Conservation (phyloP, 2,888 invertebrate species). For the Latrodectus hesperus region DNA sequence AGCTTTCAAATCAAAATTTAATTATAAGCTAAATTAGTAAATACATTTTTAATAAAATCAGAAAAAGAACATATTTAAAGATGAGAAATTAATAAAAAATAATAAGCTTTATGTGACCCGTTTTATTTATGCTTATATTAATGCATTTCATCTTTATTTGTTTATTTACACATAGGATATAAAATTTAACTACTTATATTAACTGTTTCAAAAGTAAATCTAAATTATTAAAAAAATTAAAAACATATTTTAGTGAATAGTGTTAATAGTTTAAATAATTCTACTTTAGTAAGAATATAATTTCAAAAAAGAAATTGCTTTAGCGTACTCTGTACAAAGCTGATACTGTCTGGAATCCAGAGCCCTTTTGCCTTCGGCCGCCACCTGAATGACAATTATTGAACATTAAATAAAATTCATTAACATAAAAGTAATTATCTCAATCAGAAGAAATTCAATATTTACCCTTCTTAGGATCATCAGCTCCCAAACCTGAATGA, state of each 20-base stretch:
- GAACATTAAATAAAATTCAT: not conserved
- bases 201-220: not conserved
- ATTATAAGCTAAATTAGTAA: no score
- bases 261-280: not conserved
- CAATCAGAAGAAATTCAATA: not conserved
- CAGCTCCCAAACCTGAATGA: slow-evolving; percentile 88
- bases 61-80: no score
- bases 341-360: slow-evolving; percentile 99
- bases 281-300: not conserved
- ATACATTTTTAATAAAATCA: no score
- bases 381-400: slow-evolving; percentile 34
- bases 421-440: not conserved
- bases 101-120: no score
- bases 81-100: no score
- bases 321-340: slow-evolving; percentile 91
- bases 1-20: no score
- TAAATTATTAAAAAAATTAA: not conserved
- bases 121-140: not conserved
- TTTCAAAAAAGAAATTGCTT: not conserved
- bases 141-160: not conserved
- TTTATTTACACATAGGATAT: no score
- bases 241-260: not conserved
- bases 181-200: no score
- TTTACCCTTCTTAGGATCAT: slow-evolving; percentile 73
- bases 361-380: slow-evolving; percentile 93